phyloP scores from a whole-genome alignment of 64 coral and sea anemone species.

The Dendrophyllia cribrosa region DNA sequence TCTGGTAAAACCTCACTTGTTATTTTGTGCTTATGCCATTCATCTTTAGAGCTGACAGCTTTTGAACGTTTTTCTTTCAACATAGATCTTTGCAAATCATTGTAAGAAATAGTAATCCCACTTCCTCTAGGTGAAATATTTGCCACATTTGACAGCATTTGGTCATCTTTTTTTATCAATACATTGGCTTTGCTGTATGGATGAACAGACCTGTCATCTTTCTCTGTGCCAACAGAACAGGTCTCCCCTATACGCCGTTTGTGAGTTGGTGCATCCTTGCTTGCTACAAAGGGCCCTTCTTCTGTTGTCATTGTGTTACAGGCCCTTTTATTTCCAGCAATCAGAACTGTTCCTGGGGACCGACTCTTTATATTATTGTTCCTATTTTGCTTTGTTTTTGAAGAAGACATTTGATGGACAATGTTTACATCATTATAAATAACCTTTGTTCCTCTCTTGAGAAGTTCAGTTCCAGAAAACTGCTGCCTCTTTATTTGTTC shows the following conservation, averaged over 20 bases:
- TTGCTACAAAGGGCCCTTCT: background rate
- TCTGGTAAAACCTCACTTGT: background rate
- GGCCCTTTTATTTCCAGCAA: background rate
- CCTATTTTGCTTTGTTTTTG: background rate
- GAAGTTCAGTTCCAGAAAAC: constrained; percentile 70
- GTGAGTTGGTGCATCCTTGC: too few species aligned
- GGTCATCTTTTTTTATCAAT: background rate
- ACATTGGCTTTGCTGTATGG: background rate
- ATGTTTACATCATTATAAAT: background rate
- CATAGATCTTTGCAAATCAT: background rate
- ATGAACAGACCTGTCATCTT: background rate
- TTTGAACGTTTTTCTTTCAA: background rate
- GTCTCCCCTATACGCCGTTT: background rate
- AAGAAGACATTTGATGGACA: background rate
- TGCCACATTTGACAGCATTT: background rate
- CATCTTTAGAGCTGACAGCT: background rate
- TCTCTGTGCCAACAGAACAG: background rate
- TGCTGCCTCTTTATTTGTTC: constrained; percentile 62
- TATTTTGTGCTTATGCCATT: background rate
- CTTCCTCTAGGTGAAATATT: background rate
- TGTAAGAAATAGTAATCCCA: background rate
- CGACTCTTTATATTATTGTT: background rate
- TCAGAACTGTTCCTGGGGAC: background rate
- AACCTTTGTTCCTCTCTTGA: constrained; percentile 52
- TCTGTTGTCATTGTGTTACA: background rate